Base-by-base conservation (phyloP, 1,140 invertebrate species). In the Leptinotarsa defecta region DNA sequence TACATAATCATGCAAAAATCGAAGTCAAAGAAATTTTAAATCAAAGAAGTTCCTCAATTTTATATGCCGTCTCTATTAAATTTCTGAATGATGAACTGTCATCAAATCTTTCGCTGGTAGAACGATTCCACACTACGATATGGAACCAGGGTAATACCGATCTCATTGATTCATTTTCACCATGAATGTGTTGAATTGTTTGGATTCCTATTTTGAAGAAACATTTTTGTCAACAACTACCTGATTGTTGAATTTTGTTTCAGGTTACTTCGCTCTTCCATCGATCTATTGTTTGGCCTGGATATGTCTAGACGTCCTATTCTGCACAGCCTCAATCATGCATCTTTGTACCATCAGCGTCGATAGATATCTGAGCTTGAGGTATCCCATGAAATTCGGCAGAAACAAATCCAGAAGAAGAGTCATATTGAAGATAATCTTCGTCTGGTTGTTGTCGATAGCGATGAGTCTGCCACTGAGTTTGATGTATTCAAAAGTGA, bases 341-440 rank as follows among this genome's bases (percentile, higher is more conserved):
- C 96, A 98, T 86, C 89, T 98, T 24, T 97, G 96, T 86, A 98
- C 96, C 71, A 98, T 98, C 84, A 95, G 94, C 80, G 94, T 98
- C 78, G 96, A 98, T 87, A 91, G 96, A 80, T 95, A 94, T 85
- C 89, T 96, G 8, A 94, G 93, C 19, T 88, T 96, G 20, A 89
- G 94, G 13, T 95, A 95, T 84, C 94, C 94, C 0, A 95, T 96
- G 93, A 91, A 93, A 81, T 96, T 96, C 81, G 95, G 95, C 15
- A 89, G 95, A 64, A 95, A 96, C 85, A 97, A 96, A 83, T 96
- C 95, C 3, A 90, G 93, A 62, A 88, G 91, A 71, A 87, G 95
- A 76, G 95, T 97, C n/a, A 91, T 91, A 0, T 86, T 96, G 48
- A 97, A 97, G 86, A 96, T 97, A 68, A 89, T 92, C n/a, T 93